These are phyloP conservation scores for Platysternon megacephalum DNA, from an alignment of 2,113 vertebrate species.

Conservation along the genomic window DNA sequence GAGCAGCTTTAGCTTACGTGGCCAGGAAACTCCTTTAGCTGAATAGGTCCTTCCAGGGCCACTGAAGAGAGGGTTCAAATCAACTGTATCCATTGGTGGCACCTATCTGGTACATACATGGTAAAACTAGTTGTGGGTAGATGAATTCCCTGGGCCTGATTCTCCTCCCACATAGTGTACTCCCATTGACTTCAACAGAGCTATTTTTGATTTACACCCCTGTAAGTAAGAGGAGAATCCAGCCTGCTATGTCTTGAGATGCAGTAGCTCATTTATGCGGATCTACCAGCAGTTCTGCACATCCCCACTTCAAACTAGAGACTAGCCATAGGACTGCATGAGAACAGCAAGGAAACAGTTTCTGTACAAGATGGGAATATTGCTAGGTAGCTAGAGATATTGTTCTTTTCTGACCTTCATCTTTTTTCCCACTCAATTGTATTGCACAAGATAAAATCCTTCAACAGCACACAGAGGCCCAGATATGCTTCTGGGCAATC, in stretches of 20 bases:
- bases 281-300: background rate
- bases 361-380: background rate
- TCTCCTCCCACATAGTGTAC: background rate
- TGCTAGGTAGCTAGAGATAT: background rate
- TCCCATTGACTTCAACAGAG: background rate
- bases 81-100: rapidly evolving
- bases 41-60: background rate
- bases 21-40: background rate
- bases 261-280: background rate
- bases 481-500: constrained; percentile 40
- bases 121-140: background rate
- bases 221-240: background rate
- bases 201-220: background rate
- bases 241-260: background rate
- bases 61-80: background rate
- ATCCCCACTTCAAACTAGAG: background rate
- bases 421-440: background rate
- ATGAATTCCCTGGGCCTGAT: background rate
- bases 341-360: background rate
- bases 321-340: background rate
- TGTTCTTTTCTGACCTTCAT: constrained; percentile 20
- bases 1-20: background rate
- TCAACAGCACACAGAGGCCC: background rate
- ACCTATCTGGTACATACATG: rapidly evolving
- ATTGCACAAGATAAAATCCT: background rate